These are phyloP conservation scores for Mixornis gularis DNA, from an alignment of 2,113 vertebrate species.

Conservation along the genomic window DNA sequence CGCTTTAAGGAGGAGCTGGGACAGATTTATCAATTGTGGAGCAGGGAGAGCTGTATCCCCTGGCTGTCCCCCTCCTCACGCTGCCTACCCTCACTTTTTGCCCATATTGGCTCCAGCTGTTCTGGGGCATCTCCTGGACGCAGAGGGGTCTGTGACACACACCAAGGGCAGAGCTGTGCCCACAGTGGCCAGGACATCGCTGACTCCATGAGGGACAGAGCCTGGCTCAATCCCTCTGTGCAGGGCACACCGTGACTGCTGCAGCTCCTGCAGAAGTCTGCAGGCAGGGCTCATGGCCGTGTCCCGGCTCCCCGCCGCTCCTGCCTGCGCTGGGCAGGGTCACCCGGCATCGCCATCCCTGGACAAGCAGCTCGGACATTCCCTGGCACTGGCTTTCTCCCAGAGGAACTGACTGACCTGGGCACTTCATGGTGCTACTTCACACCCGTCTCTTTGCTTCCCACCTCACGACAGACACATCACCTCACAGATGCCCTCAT, in stretches of 20 bases:
- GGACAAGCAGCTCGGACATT: rapidly evolving
- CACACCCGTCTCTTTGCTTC: rapidly evolving
- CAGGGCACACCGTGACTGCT: background rate
- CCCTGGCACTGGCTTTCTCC: rapidly evolving
- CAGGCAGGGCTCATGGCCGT: background rate
- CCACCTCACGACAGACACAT: background rate
- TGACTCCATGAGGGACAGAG: rapidly evolving
- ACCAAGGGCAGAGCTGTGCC: background rate
- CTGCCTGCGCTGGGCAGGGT: background rate
- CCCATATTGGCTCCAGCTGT: background rate
- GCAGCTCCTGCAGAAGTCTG: rapidly evolving
- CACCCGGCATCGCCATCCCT: background rate
- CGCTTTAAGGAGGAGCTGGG: background rate
- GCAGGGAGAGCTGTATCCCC: background rate
- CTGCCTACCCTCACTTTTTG: background rate
- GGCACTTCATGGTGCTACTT: background rate
- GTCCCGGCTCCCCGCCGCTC: background rate
- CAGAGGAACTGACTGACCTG: background rate
- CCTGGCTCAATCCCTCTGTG: rapidly evolving
- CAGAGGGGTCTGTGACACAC: background rate
- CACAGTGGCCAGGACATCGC: rapidly evolving
- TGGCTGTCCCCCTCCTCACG: rapidly evolving
- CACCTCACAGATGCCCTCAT: background rate
- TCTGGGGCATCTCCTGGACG: rapidly evolving
- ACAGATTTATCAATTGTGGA: background rate